These are phyloP conservation scores for Ammodytes marinus DNA, from an alignment of 2,113 vertebrate genomes.

Conservation along the genomic window DNA sequence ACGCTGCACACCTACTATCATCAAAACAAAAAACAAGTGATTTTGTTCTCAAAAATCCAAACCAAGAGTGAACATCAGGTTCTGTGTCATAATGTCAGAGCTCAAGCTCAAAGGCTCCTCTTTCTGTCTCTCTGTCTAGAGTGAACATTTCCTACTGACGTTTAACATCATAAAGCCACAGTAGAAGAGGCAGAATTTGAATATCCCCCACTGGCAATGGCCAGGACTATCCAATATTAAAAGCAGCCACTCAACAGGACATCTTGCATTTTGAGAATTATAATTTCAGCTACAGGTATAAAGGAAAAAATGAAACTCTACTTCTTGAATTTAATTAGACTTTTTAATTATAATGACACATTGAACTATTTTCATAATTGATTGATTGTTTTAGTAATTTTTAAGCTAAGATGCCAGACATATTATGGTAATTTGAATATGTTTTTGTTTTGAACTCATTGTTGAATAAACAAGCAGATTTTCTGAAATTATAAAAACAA, in stretches of 20 bases:
- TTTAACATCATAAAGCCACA: constrained; percentile 11
- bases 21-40: background rate
- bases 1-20: background rate
- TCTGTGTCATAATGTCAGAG: background rate
- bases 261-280: constrained; percentile 5
- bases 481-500: background rate
- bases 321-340: too few species aligned
- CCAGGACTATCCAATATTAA: constrained; percentile 1
- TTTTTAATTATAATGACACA: too few species aligned
- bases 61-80: background rate
- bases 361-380: too few species aligned
- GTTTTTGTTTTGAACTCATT: background rate
- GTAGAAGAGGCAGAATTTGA: constrained; percentile 8
- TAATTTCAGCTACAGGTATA: background rate
- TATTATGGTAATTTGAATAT: background rate
- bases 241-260: constrained; percentile 7
- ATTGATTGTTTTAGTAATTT: too few species aligned
- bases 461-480: constrained; percentile 8
- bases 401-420: background rate
- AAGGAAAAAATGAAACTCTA: background rate
- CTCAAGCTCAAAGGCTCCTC: background rate
- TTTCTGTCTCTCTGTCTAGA: background rate
- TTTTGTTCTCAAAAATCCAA: background rate
- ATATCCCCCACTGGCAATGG: background rate
- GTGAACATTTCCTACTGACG: constrained; percentile 10